Conservation (phyloP, 1,140 invertebrate species). For the Drosophila auraria region DNA sequence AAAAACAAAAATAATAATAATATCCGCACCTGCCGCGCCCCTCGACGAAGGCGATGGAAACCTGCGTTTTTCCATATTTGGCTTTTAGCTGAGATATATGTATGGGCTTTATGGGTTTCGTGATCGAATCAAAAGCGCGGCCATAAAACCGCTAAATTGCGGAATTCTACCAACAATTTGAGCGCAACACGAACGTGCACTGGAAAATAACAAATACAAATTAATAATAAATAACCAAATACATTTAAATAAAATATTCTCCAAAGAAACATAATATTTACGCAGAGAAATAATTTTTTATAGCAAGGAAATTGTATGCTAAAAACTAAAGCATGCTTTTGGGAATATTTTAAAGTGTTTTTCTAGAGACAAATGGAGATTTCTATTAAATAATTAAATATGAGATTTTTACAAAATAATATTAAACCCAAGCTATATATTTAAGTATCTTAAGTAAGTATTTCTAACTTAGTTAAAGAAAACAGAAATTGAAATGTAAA, state of each 20-base stretch:
- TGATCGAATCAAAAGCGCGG: slow-evolving; percentile 75
- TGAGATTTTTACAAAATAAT: neutral
- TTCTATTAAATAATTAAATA: too few species aligned
- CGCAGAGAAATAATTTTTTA: fast-evolving
- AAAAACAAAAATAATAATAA: slow-evolving; percentile 6
- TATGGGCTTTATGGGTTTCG: slow-evolving; percentile 46
- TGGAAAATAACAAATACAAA: neutral
- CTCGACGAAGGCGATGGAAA: slow-evolving; percentile 13
- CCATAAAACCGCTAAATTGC: slow-evolving; percentile 75
- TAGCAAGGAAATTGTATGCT: too few species aligned
- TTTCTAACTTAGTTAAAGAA: neutral
- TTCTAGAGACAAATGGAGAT: neutral
- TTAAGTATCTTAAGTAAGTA: neutral
- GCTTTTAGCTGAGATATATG: slow-evolving; percentile 26
- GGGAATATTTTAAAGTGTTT: neutral
- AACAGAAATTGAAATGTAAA: too few species aligned
- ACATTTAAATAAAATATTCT: neutral
- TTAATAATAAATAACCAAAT: neutral
- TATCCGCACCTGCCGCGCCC: slow-evolving; percentile 69
- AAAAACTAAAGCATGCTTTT: neutral
- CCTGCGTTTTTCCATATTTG: slow-evolving; percentile 40
- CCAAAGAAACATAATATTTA: too few species aligned
- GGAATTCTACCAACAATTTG: slow-evolving; percentile 71
- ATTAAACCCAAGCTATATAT: too few species aligned
- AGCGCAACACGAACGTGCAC: slow-evolving; percentile 63